Conservation (phyloP, 2,888 invertebrate species). For the Meloe dianella region DNA sequence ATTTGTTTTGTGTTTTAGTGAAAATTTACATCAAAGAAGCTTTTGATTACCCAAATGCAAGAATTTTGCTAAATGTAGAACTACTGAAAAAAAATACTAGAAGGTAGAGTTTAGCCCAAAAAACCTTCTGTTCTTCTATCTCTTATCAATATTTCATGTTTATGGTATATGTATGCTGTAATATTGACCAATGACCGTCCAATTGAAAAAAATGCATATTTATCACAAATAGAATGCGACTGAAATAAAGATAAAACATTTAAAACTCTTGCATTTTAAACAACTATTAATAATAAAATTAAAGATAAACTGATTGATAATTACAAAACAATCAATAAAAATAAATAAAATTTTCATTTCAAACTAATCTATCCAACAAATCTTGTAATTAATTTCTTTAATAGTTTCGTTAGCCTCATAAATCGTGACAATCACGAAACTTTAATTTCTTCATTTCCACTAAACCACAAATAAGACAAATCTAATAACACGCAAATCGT, state of each 20-base stretch:
- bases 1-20: no score
- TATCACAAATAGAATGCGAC: not conserved
- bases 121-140: no score
- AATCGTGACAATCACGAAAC: not conserved
- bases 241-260: not conserved
- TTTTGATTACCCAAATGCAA: no score
- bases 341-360: not conserved
- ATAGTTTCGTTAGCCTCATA: not conserved
- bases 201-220: no score
- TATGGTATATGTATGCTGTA: no score
- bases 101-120: no score
- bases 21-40: no score
- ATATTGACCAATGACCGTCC: no score
- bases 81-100: no score
- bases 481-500: not conserved
- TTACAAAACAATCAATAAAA: slow-evolving; percentile 1
- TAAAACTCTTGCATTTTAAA: not conserved
- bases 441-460: not conserved
- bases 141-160: no score
- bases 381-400: slow-evolving; percentile 6
- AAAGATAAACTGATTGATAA: slow-evolving; percentile 3
- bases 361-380: not conserved
- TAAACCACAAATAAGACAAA: not conserved
- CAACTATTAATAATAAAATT: not conserved
- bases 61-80: no score